phyloP scores from a whole-genome alignment of 2,113 vertebrate species.

The Corythaeola cristata region DNA sequence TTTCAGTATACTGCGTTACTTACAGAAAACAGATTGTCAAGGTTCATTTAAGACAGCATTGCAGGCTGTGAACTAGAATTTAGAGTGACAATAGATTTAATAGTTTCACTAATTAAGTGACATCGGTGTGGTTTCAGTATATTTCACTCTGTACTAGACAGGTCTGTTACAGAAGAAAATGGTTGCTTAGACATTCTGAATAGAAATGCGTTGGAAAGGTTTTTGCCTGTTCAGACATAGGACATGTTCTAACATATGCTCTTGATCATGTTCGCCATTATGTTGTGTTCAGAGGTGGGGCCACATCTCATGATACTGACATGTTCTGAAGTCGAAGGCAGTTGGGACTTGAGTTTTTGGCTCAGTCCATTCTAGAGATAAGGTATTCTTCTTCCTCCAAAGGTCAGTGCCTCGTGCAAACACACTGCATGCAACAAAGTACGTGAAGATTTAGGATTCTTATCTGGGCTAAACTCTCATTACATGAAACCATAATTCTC shows the following conservation, averaged over 20 bases:
- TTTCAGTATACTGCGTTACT: background rate
- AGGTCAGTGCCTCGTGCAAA: background rate
- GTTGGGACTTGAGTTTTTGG: background rate
- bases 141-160: background rate
- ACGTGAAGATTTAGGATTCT: background rate
- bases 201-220: background rate
- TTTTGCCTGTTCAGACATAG: background rate
- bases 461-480: background rate
- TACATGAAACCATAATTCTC: background rate
- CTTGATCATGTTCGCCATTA: background rate
- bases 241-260: background rate
- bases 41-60: background rate
- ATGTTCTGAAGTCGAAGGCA: background rate
- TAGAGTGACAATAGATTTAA: background rate
- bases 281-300: background rate
- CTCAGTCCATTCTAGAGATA: background rate
- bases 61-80: background rate
- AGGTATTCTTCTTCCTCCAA: background rate
- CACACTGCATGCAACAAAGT: background rate
- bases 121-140: background rate
- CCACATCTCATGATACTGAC: background rate
- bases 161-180: background rate
- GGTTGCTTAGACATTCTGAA: background rate
- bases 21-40: background rate
- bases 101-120: background rate